A percentile compares a stretch with the other conserved stretches of the same genome.
Evolutionary conservation across 2,113 vertebrate genomes (phyloP).

Genomic region (Nipponia nippon): DNA sequence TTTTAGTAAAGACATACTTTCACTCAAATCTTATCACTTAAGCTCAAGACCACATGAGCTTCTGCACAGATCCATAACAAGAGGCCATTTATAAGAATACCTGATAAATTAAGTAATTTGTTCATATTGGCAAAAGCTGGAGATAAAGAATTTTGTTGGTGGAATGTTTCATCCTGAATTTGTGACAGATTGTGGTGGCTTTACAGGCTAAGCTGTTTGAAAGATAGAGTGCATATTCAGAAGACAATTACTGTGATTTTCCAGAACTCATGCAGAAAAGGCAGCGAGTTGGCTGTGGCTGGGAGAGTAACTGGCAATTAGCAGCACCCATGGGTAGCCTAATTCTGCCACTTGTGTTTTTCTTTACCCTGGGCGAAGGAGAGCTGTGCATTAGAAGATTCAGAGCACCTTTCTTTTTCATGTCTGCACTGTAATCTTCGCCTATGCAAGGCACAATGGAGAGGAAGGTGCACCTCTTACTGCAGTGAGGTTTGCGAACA

Average conservation of each 20-base stretch:
- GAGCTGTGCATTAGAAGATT: not conserved
- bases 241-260: not conserved
- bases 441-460: not conserved
- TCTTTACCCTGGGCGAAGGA: not conserved
- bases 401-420: not conserved
- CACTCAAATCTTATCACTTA: not conserved
- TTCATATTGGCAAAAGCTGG: not conserved
- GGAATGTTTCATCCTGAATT: not conserved
- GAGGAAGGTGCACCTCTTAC: not conserved
- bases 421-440: not conserved
- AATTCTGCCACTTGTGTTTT: not conserved
- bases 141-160: not conserved
- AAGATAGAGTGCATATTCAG: not conserved
- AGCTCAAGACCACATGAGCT: not conserved
- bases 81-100: not conserved
- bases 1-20: not conserved
- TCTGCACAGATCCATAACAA: not conserved
- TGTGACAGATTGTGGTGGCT: not conserved
- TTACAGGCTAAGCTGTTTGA: not conserved
- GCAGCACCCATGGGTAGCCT: not conserved
- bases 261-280: not conserved
- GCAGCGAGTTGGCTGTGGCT: not conserved
- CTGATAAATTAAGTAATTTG: not conserved
- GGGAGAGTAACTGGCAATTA: not conserved
- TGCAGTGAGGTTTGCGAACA: not conserved